Base-by-base conservation (phyloP, 2,888 invertebrate species). In the Trimorus sp. region DNA sequence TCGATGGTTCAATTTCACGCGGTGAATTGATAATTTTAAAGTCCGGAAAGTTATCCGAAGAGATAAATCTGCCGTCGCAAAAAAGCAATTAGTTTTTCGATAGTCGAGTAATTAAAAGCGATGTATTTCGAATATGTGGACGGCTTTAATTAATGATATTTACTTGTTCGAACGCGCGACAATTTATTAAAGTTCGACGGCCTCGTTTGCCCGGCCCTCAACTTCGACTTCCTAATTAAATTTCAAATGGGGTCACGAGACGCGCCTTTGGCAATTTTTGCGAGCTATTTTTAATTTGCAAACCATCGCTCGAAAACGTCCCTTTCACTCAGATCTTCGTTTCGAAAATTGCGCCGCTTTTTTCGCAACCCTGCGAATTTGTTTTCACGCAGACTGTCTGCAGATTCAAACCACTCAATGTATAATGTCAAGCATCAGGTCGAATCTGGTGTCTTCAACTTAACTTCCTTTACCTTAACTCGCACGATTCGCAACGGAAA, bases 141-240 rank as follows among this genome's bases (percentile, higher is more conserved):
- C 14, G 69, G 51, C 48, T 56, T 73, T 73, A 73, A 73, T 73
- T 73, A 73, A 73, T 73, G 73, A 73, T 63, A 73, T 73, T 73
- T 63, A 58, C 65, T 62, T 65, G 65, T 73, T 73, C 73, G 58
- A 65, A 63, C 11, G 14, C 38, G 48, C 15, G 38, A 49, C 48
- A 73, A 73, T 73, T 73, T 63, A 63, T 73, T 73, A 37, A 73
- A 54, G 62, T 73, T 73, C 56, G 48, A 54, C 60, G 38, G 45
- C n/a, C 73, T 73, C 45, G 38, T 73, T 63, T 71, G n/a, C 42
- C 49, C 42, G 11, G 49, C 8, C 5, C 49, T 70, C 51, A 59
- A 26, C 40, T 60, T 70, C 53, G 51, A 56, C 63, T 73, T 54
- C 37, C 62, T 62, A 73, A 73, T 73, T 45, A 63, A 73, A 56